Base-by-base conservation (phyloP, 2,888 invertebrate genomes). In the Hirtodrosophila histrioides region DNA sequence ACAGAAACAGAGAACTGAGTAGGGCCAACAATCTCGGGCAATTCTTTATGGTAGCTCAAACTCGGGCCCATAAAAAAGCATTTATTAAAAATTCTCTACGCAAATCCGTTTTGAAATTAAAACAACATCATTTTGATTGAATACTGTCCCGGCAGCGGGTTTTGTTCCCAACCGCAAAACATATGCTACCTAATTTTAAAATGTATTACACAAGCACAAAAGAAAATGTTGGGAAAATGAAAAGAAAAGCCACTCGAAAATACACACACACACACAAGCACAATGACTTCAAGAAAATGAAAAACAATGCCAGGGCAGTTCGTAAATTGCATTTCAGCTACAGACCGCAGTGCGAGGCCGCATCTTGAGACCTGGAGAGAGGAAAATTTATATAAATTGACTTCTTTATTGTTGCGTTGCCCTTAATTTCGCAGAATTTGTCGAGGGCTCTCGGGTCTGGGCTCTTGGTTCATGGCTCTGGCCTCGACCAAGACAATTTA, bases 71-170 rank as follows among this genome's bases (percentile, higher is more conserved):
- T 71, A 66, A 72, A 65, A 76, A 69, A 68, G 46, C 82, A 88
- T 88, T 88, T 88, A 88, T 88, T 88, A 86, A 63, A 88, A 88
- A 85, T 88, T 88, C 83, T 88, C 69, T 68, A 88, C 88, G 83
- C 84, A 89, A 88, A 78, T 88, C 84, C 70, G 66, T 75, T 78
- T 67, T 37, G 65, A 78, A 88, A 85, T 88, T 89, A 86, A 88
- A 89, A 89, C 72, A 88, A 85, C 85, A 85, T 88, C 76, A 88
- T 88, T 88, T 88, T 88, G 89, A 85, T 88, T 86, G 89, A 85
- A 89, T 75, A 68, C 70, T 66, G 63, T 70, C 56, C 45, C 50
- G 44, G 56, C 49, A 8, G 39, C 41, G 9, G 31, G 44, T 60
- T 45, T 60, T 45, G 31, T 41, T 23, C 35, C 44, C 41, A 49